A percentile compares a stretch with the other conserved stretches of the same genome.
These are phyloP conservation scores for Mycalesis mineus DNA, from an alignment of 2,888 invertebrate species.

Conservation along the genomic window DNA sequence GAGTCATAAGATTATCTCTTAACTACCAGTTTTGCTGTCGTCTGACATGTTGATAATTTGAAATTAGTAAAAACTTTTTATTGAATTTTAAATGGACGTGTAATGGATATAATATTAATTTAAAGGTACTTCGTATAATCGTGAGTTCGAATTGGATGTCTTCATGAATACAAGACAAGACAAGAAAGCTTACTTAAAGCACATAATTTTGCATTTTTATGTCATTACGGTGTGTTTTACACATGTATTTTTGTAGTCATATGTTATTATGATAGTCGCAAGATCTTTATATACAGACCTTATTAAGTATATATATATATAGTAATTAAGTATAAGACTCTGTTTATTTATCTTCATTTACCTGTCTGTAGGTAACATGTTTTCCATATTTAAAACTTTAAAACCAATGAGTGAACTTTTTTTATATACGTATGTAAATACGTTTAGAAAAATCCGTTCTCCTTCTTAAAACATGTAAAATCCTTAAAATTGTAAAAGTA, in stretches of 20 bases:
- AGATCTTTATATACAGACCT: background rate
- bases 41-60: background rate
- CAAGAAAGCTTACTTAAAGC: background rate
- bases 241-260: background rate
- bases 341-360: too few relatives aligned
- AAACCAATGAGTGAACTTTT: too few relatives aligned
- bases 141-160: background rate
- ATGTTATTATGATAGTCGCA: too few relatives aligned
- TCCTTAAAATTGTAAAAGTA: background rate
- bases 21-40: background rate
- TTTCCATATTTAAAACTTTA: too few relatives aligned
- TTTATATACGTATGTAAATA: too few relatives aligned
- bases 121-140: background rate
- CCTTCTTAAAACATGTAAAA: too few relatives aligned
- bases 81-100: background rate
- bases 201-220: background rate
- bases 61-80: background rate
- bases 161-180: background rate
- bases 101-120: background rate
- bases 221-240: background rate
- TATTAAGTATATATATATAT: background rate
- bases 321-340: too few relatives aligned
- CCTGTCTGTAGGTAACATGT: too few relatives aligned
- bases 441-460: too few relatives aligned
- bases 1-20: background rate